A percentile compares a stretch with the other conserved stretches of the same genome.
Conservation (phyloP, 2,797 vertebrate species). For the Pristis pectinata region DNA sequence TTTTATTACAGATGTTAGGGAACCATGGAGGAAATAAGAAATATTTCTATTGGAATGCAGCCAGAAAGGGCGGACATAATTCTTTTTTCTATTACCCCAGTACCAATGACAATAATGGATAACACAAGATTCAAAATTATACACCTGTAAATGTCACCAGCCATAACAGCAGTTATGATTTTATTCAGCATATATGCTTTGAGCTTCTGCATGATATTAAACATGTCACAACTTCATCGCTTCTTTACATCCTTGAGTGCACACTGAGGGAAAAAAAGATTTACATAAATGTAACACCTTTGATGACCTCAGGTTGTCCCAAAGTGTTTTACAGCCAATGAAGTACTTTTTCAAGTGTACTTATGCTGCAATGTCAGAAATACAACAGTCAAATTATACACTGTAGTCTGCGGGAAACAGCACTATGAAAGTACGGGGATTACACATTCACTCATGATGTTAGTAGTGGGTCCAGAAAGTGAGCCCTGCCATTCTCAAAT, state of each 20-base stretch:
- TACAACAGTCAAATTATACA: background rate
- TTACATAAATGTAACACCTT: background rate
- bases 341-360: background rate
- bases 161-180: slow-evolving; percentile 4
- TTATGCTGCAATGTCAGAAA: background rate
- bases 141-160: slow-evolving; percentile 16
- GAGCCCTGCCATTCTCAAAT: too few species aligned
- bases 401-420: background rate
- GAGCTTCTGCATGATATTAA: background rate
- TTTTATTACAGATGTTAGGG: background rate
- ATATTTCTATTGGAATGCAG: background rate
- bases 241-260: background rate
- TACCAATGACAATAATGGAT: background rate
- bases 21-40: background rate
- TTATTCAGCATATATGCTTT: slow-evolving; percentile 9
- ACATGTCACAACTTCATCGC: background rate
- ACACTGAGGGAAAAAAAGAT: background rate
- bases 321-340: background rate
- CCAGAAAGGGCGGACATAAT: background rate
- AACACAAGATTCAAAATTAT: slow-evolving; percentile 21
- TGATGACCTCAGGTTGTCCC: background rate
- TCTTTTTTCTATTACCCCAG: background rate
- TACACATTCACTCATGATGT: background rate
- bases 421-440: background rate
- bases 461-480: too few species aligned